These are phyloP conservation scores for Glossophaga mutica DNA, from an alignment of 2,797 vertebrate species.

Conservation along the genomic window DNA sequence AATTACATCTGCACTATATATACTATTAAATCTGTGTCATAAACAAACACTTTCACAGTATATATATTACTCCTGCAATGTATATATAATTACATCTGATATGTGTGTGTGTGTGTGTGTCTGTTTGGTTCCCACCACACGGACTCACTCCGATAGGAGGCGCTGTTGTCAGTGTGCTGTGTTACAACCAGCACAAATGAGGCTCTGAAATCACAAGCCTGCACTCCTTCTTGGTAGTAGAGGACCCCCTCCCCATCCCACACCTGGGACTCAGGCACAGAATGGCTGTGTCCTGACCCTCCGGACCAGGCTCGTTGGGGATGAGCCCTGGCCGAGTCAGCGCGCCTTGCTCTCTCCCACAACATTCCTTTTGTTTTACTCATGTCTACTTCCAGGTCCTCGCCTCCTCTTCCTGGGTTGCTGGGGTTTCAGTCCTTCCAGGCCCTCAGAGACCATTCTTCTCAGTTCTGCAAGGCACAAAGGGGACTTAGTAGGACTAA, in stretches of 20 bases:
- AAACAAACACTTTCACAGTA: not conserved
- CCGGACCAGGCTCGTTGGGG: accelerated
- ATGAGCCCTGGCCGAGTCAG: not conserved
- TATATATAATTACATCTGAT: not conserved
- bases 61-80: not conserved
- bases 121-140: not conserved
- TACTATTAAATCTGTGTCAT: not conserved
- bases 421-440: not conserved
- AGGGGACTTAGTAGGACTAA: not conserved
- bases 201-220: not conserved
- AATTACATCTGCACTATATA: not conserved
- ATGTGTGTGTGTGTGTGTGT: too few relatives aligned
- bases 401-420: not conserved
- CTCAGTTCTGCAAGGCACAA: not conserved
- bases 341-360: accelerated
- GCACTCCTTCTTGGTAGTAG: not conserved
- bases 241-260: not conserved
- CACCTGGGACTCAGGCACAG: not conserved
- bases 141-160: not conserved
- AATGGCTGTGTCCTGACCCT: too few relatives aligned
- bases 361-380: not conserved
- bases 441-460: not conserved
- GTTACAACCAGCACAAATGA: not conserved
- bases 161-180: accelerated
- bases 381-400: not conserved